Percentiles rank a stretch among this genome's conserved stretches.
These are phyloP conservation scores for Camponotus floridanus DNA, from an alignment of 1,140 invertebrate genomes.

Conservation along the genomic window DNA sequence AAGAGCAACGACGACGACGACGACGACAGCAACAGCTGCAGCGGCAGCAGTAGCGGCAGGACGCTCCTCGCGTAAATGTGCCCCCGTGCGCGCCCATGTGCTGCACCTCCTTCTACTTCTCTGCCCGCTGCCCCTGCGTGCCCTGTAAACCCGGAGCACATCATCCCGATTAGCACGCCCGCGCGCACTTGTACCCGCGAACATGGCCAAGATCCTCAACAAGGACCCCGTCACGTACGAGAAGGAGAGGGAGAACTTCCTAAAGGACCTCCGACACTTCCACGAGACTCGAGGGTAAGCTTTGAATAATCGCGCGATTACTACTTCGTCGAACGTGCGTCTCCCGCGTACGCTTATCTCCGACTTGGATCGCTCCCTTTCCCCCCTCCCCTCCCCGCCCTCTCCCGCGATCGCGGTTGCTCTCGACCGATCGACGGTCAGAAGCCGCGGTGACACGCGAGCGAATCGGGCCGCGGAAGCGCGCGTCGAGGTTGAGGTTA, in stretches of 20 bases:
- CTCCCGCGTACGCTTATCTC: background rate
- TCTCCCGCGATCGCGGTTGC: no score
- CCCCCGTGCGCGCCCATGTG: conserved; percentile 78
- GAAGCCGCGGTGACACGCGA: conserved; percentile 15
- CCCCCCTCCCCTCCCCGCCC: no score
- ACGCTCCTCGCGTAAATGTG: conserved; percentile 78
- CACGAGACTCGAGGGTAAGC: conserved; percentile 94
- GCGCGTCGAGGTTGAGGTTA: conserved; percentile 75
- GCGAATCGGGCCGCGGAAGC: conserved; percentile 5
- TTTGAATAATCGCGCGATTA: no score
- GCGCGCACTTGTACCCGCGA: conserved; percentile 70
- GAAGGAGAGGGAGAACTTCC: conserved; percentile 91
- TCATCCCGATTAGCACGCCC: conserved; percentile 74
- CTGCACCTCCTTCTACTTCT: conserved; percentile 68
- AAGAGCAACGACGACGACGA: background rate
- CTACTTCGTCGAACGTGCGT: background rate
- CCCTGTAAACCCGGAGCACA: conserved; percentile 76
- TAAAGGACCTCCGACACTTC: conserved; percentile 93
- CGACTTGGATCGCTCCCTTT: conserved; percentile 5
- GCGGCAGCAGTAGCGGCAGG: conserved; percentile 22
- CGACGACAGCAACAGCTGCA: background rate
- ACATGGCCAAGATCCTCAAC: conserved; percentile 90
- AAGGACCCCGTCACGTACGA: conserved; percentile 91
- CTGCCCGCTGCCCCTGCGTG: conserved; percentile 71
- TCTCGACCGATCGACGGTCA: conserved; percentile 4